Percentiles rank a stretch among this genome's conserved stretches.
These are phyloP conservation scores for Heteropelma amictum DNA, from an alignment of 2,888 invertebrate genomes.

Conservation along the genomic window DNA sequence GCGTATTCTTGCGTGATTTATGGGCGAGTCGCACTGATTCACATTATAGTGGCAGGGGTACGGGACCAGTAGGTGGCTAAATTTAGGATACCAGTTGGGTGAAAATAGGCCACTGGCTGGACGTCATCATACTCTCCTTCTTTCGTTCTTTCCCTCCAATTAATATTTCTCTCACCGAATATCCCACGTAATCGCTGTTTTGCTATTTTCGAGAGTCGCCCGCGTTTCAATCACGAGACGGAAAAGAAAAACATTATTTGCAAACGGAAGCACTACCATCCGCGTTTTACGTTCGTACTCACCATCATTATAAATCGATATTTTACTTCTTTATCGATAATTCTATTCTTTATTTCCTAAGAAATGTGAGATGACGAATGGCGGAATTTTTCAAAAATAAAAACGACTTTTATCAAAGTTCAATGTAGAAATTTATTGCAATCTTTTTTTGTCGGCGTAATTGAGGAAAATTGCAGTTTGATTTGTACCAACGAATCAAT, in stretches of 20 bases:
- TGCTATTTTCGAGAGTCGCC: slow-evolving; percentile 74
- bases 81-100: slow-evolving; percentile 67
- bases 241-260: slow-evolving; percentile 50
- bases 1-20: slow-evolving; percentile 39
- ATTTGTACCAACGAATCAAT: no score
- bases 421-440: no score
- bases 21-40: slow-evolving; percentile 66
- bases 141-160: slow-evolving; percentile 1
- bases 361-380: no score
- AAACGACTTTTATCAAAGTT: no score
- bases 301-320: no score
- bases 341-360: no score
- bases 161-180: neutral
- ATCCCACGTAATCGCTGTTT: neutral
- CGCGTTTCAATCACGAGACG: slow-evolving; percentile 59
- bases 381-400: no score
- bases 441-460: no score
- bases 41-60: slow-evolving; percentile 59
- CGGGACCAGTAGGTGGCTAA: slow-evolving; percentile 64
- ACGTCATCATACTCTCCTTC: slow-evolving; percentile 62
- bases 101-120: slow-evolving; percentile 75
- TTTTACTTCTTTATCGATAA: no score
- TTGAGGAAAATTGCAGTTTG: no score
- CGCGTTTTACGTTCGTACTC: neutral
- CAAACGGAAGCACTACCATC: slow-evolving; percentile 35